These are phyloP conservation scores for Itoplectis maculator DNA, from an alignment of 2,888 invertebrate species.

Conservation along the genomic window DNA sequence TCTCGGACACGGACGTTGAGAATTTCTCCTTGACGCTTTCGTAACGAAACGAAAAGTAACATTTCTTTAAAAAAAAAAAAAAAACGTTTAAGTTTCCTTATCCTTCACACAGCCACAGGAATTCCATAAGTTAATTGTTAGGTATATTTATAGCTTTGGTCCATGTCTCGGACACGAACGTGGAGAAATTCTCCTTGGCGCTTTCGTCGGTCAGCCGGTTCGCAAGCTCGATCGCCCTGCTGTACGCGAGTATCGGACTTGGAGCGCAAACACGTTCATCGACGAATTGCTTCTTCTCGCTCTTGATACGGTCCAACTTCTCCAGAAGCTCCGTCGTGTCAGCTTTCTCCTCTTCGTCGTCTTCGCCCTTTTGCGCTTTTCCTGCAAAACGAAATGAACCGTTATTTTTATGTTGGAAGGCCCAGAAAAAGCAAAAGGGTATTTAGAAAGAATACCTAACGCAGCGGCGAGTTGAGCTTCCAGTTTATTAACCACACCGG, in stretches of 20 bases:
- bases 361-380: constrained; percentile 58
- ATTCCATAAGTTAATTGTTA: neutral
- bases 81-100: neutral
- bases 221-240: constrained; percentile 72
- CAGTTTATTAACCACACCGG: constrained; percentile 75
- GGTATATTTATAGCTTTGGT: constrained; percentile 57
- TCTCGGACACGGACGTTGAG: constrained; percentile 56
- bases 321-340: constrained; percentile 67
- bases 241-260: constrained; percentile 77
- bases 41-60: constrained; percentile 33
- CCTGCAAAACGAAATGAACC: constrained; percentile 15
- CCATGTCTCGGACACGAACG: constrained; percentile 70
- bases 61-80: neutral
- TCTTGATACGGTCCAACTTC: constrained; percentile 73
- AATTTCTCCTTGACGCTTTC: constrained; percentile 69
- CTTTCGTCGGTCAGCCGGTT: constrained; percentile 69
- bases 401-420: neutral
- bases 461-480: constrained; percentile 71
- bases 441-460: constrained; percentile 66
- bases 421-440: constrained; percentile 43
- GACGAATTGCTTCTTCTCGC: constrained; percentile 73
- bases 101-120: neutral
- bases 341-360: constrained; percentile 54
- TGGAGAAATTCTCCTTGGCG: constrained; percentile 64
- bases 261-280: constrained; percentile 76